These are phyloP conservation scores for Chelon labrosus DNA, from an alignment of 2,797 vertebrate species.

Conservation along the genomic window DNA sequence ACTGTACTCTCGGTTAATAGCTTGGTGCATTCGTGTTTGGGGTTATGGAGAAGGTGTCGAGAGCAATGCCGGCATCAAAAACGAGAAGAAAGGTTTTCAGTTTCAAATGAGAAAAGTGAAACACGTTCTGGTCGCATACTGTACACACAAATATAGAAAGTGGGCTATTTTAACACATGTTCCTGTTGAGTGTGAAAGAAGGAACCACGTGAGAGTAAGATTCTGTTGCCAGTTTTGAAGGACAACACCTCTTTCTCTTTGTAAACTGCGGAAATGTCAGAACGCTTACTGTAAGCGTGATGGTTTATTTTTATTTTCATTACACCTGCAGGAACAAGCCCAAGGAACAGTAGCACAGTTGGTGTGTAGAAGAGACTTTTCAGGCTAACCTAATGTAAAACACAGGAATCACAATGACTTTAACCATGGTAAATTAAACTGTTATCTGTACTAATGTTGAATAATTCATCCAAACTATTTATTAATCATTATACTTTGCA, in stretches of 20 bases:
- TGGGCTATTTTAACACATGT: not conserved
- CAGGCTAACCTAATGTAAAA: not conserved
- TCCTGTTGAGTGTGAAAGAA: not conserved
- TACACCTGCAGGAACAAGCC: rapidly evolving
- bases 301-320: not conserved
- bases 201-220: not conserved
- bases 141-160: not conserved
- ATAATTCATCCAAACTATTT: no score
- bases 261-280: conserved; percentile 2
- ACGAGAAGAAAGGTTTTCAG: conserved; percentile 17
- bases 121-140: not conserved
- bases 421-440: no score
- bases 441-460: no score
- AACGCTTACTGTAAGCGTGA: not conserved
- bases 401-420: no score
- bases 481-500: no score
- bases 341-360: no score
- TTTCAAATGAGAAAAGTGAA: conserved; percentile 33
- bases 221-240: not conserved
- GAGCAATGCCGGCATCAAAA: conserved; percentile 4
- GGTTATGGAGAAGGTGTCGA: conserved; percentile 32
- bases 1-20: not conserved
- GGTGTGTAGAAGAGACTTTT: not conserved
- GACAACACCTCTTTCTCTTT: not conserved
- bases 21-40: conserved; percentile 6